Evolutionary conservation across 2,113 vertebrate genomes (phyloP), one percentile per base, ranked within the genome.

Genomic region (Polypterus bichir): DNA sequence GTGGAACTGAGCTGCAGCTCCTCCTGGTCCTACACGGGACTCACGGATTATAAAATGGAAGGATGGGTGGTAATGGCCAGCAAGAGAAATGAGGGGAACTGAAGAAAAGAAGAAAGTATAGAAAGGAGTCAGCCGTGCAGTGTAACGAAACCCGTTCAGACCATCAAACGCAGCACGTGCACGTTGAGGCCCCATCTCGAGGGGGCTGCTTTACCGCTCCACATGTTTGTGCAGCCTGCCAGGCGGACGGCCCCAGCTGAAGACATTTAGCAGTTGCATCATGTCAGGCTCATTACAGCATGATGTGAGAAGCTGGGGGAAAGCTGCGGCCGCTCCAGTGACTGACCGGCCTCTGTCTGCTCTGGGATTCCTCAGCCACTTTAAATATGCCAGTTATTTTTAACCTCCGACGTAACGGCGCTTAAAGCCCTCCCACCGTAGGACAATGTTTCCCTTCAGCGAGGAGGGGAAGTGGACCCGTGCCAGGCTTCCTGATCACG

Each of bases 301-400:
- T 61, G 65, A 49, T 8, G 49, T 61, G 65, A 66, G 68, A 66
- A 27, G 27, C 27, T 27, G 5, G 65, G 65, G 48, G 61, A 64
- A 44, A 76, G 74, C 79, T 69, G 63, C 70, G 65, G 80, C 68
- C 74, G 84, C 75, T 77, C 74, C 74, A 76, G 73, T 76, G 62
- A 74, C 88, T 88, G 90, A 87, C 86, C 89, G 80, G 87, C 79
- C 82, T 83, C 74, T 94, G 92, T 82, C 81, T 91, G 83, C 51
- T 57, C 82, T 84, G 95, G 93, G 95, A 96, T 96, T 94, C 93
- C 93, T 87, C 84, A 67, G 76, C 90, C 10, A 83, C 88, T 88
- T 98, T 98, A 98, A 97, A 97, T 98, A 98, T 97, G 85, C 80
- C 70, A 71, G 93, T 94, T 98, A 98, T 98, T 98, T 98, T 97